Base-by-base conservation (phyloP, 2,797 vertebrate species). In the Periparus ater region DNA sequence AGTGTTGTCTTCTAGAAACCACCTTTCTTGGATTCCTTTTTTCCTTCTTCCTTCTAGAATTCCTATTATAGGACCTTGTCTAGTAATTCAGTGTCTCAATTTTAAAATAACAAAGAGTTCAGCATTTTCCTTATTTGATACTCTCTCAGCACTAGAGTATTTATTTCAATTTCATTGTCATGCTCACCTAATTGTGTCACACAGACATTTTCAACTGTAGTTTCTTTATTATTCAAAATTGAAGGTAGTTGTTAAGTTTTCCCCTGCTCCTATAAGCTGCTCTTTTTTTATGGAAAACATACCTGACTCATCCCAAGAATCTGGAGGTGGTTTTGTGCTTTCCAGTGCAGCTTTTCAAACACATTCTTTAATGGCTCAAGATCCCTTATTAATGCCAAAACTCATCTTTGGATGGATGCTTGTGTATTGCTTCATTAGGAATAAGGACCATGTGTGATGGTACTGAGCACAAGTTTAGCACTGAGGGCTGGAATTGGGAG, bases 1-100 rank as follows among this genome's bases (percentile, higher is more conserved):
- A 73, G 93, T 85, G 53, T 85, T 89, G 48, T 66, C 88, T 90
- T 79, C 63, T 90, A 81, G 90, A 76, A 88, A 36, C 23, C 63
- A 21, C 51, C 40, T 84, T 68, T 90, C 74, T 84, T 87, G 85
- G 85, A 87, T 86, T 87, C 67, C 32, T 76, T 79, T 86, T 63
- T 48, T 44, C 53, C 34, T 76, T 88, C 25, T 54, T 93, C 80
- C 77, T 89, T 84, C 67, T 91, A 91, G 83, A 88, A 53, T 88
- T 88, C 67, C 57, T 84, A 29, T 29, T 50, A 8, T 71, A 90
- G 63, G 71, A 71, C 55, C 66, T 90, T 81, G 42, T 25, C 40
- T 82, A 77, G 23, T 77, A 82, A 74, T 79, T 71, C 9, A 17
- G 19, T 17, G 22, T 70, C 54, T 85, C 45, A 10, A 0, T 67